Base-by-base conservation (phyloP, 2,888 invertebrate species). In the Chloromyia formosa region DNA sequence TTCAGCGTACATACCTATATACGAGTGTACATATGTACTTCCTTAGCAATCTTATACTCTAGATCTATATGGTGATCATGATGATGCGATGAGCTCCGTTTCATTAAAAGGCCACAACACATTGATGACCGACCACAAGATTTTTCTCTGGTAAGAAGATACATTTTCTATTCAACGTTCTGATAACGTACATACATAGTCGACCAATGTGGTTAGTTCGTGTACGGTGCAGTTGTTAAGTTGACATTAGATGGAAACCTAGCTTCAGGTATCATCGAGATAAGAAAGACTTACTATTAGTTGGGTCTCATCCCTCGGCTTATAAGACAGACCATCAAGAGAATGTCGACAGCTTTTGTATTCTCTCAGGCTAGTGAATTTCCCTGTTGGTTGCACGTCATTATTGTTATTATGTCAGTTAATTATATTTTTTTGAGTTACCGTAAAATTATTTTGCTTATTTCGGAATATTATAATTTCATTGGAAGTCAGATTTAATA, bases 1-100 rank as follows among this genome's bases (percentile, higher is more conserved):
- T 71, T 71, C 56, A 71, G 35, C 35, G 42, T 35, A 4, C 27
- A 35, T 35, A 35, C 27, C 7, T 35, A 35, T 35, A 35, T n/a
- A n/a, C n/a, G n/a, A 35, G 27, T 35, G 27, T 35, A 35, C 27
- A 35, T 35, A n/a, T n/a, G n/a, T 54, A 56, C 56, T 56, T 71
- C 56, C 56, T 56, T 66, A 66, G 23, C 66, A 66, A 66, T 66
- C 66, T 35, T 45, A 54, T 71, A 56, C 56, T 71, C 71, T 71
- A 71, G 71, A 71, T 71, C 71, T 71, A 56, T 71, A 18, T 40
- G 56, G 71, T n/a, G 71, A 71, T 71, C 56, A 42, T 56, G 71
- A 71, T 56, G 71, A 71, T 40, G 58, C 56, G 71, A 58, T 58
- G 71, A 40, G 56, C 27, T 40, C 71, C 56, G 23, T 56, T 56